Evolutionary conservation across 1,140 invertebrate species (phyloP).

Genomic region (Drosophila tristis): DNA sequence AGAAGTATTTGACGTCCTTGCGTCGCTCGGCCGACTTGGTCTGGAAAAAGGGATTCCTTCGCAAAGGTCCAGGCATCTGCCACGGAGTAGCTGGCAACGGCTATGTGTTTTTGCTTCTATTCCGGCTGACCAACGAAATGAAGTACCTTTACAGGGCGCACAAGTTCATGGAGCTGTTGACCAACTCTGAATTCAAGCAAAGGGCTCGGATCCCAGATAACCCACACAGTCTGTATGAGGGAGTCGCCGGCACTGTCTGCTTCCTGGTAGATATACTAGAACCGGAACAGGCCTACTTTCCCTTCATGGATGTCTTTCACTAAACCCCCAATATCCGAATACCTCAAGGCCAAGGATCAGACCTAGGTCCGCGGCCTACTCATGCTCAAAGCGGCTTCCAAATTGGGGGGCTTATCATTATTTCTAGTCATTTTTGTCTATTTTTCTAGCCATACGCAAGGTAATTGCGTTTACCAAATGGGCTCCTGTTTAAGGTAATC

Average conservation of each 20-base stretch:
- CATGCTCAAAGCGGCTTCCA: constrained; percentile 28
- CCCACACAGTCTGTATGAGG: constrained; percentile 94
- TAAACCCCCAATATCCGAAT: constrained; percentile 18
- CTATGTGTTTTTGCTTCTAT: constrained; percentile 92
- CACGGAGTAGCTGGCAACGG: constrained; percentile 94
- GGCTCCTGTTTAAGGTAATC: not conserved
- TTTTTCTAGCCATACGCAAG: constrained; percentile 23
- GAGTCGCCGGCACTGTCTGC: constrained; percentile 93
- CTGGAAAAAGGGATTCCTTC: constrained; percentile 92
- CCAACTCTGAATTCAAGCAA: constrained; percentile 87
- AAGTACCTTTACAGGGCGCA: constrained; percentile 90
- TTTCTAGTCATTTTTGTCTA: constrained; percentile 57
- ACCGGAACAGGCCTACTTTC: constrained; percentile 91
- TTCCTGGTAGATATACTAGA: constrained; percentile 91
- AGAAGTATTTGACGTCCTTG: constrained; percentile 90
- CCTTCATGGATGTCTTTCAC: constrained; percentile 92
- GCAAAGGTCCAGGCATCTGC: constrained; percentile 93
- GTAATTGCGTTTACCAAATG: constrained; percentile 21
- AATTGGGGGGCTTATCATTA: constrained; percentile 50
- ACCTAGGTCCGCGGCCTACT: too few relatives aligned
- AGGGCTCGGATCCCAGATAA: constrained; percentile 91
- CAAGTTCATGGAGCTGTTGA: constrained; percentile 92
- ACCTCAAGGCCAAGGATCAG: too few relatives aligned
- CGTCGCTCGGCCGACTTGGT: constrained; percentile 89
- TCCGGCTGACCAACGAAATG: constrained; percentile 89